These are phyloP conservation scores for Cyanistes caeruleus DNA, from an alignment of 2,113 vertebrate genomes.

Conservation along the genomic window DNA sequence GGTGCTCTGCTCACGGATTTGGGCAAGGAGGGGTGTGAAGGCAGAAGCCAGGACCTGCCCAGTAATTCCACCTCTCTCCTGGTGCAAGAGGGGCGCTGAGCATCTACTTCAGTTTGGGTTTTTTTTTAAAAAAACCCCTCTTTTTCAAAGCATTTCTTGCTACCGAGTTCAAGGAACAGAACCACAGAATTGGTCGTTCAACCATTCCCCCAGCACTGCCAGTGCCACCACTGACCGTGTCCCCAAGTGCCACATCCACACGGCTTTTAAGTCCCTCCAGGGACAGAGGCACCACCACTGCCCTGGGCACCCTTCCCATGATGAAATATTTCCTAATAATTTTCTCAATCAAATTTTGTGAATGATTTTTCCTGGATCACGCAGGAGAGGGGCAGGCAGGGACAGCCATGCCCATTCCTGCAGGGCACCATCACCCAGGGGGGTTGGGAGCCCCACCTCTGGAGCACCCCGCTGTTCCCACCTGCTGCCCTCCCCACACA, in stretches of 20 bases:
- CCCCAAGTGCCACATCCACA: neutral
- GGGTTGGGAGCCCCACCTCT: fast-evolving
- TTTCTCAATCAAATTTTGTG: neutral
- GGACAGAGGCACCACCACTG: neutral
- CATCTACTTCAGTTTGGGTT: neutral
- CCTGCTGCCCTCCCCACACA: neutral
- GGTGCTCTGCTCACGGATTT: neutral
- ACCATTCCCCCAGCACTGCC: neutral
- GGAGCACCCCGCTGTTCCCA: neutral
- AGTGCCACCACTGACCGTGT: neutral
- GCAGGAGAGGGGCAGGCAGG: neutral
- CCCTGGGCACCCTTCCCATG: neutral
- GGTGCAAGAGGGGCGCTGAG: neutral
- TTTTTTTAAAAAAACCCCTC: neutral
- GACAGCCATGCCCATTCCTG: fast-evolving
- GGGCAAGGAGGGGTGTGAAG: neutral
- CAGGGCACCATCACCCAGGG: fast-evolving
- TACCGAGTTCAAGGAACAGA: fast-evolving
- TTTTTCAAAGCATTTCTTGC: neutral
- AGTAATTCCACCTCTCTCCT: neutral
- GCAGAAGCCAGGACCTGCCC: neutral
- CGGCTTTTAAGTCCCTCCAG: fast-evolving
- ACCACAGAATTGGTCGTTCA: neutral
- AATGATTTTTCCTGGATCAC: neutral
- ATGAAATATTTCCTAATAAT: neutral